Percentiles rank a stretch among this genome's conserved stretches.
Evolutionary conservation across 2,797 vertebrate species (phyloP).

Genomic region (Phrynocephalus guinanensis): DNA sequence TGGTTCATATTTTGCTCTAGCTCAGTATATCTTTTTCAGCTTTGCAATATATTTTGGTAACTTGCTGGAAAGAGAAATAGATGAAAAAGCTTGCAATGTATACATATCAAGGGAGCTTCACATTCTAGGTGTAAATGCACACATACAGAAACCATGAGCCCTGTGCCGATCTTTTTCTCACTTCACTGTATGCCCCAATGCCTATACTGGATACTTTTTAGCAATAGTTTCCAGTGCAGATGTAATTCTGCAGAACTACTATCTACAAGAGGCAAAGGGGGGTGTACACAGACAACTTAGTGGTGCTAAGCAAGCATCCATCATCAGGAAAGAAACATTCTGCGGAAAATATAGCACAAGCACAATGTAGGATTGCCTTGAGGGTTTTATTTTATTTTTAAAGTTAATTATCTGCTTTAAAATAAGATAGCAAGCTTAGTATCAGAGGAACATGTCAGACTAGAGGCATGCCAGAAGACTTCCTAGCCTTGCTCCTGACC

Average conservation of each 20-base stretch:
- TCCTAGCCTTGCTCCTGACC: neutral
- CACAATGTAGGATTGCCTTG: neutral
- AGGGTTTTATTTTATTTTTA: neutral
- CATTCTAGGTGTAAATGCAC: neutral
- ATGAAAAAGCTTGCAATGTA: neutral
- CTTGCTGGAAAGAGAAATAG: neutral
- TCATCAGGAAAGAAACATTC: neutral
- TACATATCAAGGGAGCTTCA: neutral
- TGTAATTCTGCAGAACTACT: neutral
- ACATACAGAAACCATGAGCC: neutral
- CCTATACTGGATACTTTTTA: neutral
- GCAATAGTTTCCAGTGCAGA: neutral
- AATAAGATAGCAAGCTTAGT: neutral
- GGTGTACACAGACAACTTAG: neutral
- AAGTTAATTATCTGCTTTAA: constrained; percentile 17
- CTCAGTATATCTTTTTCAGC: neutral
- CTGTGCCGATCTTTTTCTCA: neutral
- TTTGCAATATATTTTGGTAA: neutral
- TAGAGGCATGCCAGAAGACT: neutral
- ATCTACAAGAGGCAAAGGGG: neutral
- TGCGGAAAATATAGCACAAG: neutral
- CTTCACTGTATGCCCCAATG: neutral
- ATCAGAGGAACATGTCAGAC: neutral
- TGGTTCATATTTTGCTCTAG: neutral
- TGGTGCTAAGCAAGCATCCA: neutral